These are phyloP conservation scores for Micromesistius poutassou DNA, from an alignment of 2,797 vertebrate species.

Conservation along the genomic window DNA sequence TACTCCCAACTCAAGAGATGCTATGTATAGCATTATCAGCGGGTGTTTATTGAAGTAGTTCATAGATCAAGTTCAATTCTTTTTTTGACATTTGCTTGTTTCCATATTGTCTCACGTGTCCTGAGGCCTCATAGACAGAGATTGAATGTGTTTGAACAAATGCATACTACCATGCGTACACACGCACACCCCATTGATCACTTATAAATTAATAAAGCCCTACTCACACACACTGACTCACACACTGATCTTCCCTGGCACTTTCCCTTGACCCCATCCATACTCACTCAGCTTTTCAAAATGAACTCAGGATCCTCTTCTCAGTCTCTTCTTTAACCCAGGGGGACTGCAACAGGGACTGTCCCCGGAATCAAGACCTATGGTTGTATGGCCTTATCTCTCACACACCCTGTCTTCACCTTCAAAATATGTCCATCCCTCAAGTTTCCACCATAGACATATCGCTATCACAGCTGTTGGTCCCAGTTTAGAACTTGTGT, in stretches of 20 bases:
- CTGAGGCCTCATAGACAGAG: background rate
- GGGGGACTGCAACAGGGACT: background rate
- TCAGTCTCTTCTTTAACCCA: slow-evolving; percentile 26
- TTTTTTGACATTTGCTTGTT: background rate
- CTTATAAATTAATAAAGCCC: background rate
- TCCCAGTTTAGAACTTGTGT: background rate
- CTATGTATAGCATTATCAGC: background rate
- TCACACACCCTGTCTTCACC: slow-evolving; percentile 3
- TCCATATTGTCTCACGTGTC: background rate
- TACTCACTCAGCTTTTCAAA: slow-evolving; percentile 50
- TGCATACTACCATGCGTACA: background rate
- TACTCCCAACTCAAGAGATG: background rate
- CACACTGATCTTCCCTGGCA: slow-evolving; percentile 38
- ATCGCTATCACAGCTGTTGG: background rate
- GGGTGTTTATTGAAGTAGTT: background rate
- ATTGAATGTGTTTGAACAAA: background rate
- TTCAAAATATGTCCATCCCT: background rate
- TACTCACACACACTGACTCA: slow-evolving; percentile 10
- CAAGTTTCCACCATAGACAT: background rate
- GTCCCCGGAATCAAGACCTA: background rate
- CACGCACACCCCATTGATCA: background rate
- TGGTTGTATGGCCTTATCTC: slow-evolving; percentile 5
- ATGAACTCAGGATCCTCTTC: slow-evolving; percentile 54
- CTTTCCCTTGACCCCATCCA: slow-evolving; percentile 23
- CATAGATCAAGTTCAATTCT: background rate